Conservation (phyloP, 2,797 vertebrate genomes). For the Rhinoraja longicauda region DNA sequence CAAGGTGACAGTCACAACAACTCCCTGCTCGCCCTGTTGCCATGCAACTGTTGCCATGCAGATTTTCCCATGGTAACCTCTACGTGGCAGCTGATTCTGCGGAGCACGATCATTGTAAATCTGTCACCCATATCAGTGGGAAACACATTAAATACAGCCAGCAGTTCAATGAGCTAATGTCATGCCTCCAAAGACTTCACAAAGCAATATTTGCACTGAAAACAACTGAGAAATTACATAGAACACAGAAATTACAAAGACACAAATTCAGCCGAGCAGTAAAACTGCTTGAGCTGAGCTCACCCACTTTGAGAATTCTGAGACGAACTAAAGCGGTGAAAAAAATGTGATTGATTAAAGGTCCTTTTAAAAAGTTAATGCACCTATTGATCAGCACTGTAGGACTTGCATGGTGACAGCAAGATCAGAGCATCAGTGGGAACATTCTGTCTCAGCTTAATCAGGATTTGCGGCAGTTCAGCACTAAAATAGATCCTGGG, state of each 20-base stretch:
- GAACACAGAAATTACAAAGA: neutral
- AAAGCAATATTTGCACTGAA: neutral
- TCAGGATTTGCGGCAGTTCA: neutral
- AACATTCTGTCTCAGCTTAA: neutral
- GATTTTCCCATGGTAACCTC: conserved; percentile 1
- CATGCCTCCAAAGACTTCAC: neutral
- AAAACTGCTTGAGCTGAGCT: neutral
- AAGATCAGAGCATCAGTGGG: neutral
- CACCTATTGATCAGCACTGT: neutral
- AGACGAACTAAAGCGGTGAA: neutral
- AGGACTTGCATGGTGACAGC: neutral
- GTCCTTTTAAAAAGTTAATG: neutral
- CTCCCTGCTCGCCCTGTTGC: conserved; percentile 19
- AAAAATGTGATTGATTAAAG: neutral
- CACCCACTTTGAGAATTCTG: neutral
- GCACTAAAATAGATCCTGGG: neutral
- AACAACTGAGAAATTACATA: neutral
- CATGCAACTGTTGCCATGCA: conserved; percentile 25
- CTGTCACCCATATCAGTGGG: neutral
- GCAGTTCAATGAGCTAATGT: neutral
- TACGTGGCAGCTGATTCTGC: neutral
- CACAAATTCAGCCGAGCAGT: neutral
- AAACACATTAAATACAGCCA: neutral
- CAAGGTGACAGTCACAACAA: neutral
- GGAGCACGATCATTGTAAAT: neutral